Evolutionary conservation across 2,888 invertebrate species (phyloP), one percentile per base, ranked within the genome.

Genomic region (Lycophotia porphyrea): DNA sequence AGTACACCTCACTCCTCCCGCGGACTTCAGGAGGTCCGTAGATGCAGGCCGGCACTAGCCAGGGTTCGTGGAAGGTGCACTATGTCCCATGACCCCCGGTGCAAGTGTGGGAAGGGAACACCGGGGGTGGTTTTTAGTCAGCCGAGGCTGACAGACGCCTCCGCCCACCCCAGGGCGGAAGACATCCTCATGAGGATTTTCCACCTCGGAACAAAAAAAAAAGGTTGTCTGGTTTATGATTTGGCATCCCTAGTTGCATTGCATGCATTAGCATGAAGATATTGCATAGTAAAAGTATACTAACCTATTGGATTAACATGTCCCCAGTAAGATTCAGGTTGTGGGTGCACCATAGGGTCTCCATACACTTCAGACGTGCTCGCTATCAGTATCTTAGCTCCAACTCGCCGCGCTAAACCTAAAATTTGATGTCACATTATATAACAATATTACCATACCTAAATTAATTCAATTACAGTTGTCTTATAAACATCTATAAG

Each of bases 351-450:
- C 93, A 99, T 98, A 0, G 99, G 99, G 96, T 99, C 99, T 18
- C 99, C 99, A 93, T 99, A 99, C 0, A 99, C 99, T 95, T 99
- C 99, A 0, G 99, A 99, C 2, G 99, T 99, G 89, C 99, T 99
- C 18, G 99, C 99, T 92, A 99, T 98, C 80, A 99, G 96, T 72
- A 99, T 98, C 92, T 98, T 98, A 13, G 99, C 99, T 89, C 99
- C 98, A 58, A 99, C 98, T 84, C 99, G 97, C 92, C 99, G 98
- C 0, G 99, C 99, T 84, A 99, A 96, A 70, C 99, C 98, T 98
- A 91, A 42, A 94, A 94, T 78, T 47, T 36, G 24, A 70, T 47
- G 15, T 42, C 18, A 39, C 13, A n/a, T 74, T 42, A 42, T 34
- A 3, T 42, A 21, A 47, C 27, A 1, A 39, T 44, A 3, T 7